Evolutionary conservation across 2,888 invertebrate species (phyloP), one percentile per base, ranked within the genome.

Genomic region (Sesamia inferens): DNA sequence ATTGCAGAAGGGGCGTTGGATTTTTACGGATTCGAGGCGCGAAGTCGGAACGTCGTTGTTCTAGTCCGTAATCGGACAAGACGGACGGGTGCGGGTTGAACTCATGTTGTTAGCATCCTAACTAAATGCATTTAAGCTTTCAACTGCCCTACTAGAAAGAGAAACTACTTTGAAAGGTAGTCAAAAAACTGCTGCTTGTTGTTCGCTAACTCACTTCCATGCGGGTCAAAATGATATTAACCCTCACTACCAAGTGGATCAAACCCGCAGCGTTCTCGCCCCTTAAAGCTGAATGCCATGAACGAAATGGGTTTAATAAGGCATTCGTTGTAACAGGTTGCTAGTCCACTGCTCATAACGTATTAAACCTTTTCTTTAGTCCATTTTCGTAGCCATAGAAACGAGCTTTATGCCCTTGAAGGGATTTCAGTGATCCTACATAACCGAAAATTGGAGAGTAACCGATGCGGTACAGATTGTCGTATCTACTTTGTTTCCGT

Each of bases 11-110:
- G 86, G 88, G 89, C 89, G 88, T 85, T 86, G 89, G 89, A 90
- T 90, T 93, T 92, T 92, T 90, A 89, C 85, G 90, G 90, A 92
- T 91, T 92, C 89, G 84, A 87, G 82, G 88, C 86, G 88, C 77
- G 83, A 88, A 89, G 87, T 88, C 85, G 75, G 78, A 83, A 82
- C 74, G 79, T 78, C 83, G 76, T 85, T 87, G 82, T 83, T 85
- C 67, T 76, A 71, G 71, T 81, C 83, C 76, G 82, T 85, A 84
- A 83, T 82, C 82, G 76, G 74, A 78, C 84, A 84, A 81, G 84
- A 85, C 75, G 72, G 74, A 74, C 78, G 71, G 74, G 62, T 39
- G 64, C 68, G 54, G 68, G 64, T 67, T 31, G 55, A 71, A 75
- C 64, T 68, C 31, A 54, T 61, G 55, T 77, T 71, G 74, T 79